Evolutionary conservation across 1,140 invertebrate species (phyloP), one percentile per base, ranked within the genome.

Genomic region (Colletes latitarsis): DNA sequence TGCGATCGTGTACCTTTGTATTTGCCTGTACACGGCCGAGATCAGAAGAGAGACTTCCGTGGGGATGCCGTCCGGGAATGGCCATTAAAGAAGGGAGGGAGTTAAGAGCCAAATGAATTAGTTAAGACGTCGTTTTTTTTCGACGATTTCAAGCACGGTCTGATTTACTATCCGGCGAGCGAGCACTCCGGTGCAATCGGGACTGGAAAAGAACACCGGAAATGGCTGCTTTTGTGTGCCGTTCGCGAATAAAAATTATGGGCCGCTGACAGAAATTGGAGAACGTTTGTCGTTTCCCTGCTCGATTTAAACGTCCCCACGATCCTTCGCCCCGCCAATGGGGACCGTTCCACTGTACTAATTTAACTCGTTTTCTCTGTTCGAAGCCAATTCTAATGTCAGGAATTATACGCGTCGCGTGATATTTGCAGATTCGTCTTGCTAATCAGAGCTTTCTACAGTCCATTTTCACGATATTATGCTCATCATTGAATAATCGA

Each of bases 211-310:
- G 77, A 79, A 73, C 60, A 64, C 52, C 77, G 77, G 77, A 79
- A 79, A 79, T 79, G 77, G 60, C 69, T 64, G 77, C 77, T 79
- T 73, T 73, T 73, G 77, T 79, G 71, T 69, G 19, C 49, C 60
- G 30, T 52, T 46, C 60, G 77, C 41, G 60, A 21, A 79, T 79
- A 79, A 58, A 69, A 79, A 79, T 79, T 79, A 73, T 79, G 77
- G 69, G 39, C 64, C 58, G 69, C 58, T 60, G 69, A 69, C 69
- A 79, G 77, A 79, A 73, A 79, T 79, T 79, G 69, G 77, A 64
- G 77, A 57, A 79, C 77, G 77, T 79, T 79, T 66, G 77, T 73
- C 77, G 77, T 73, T 79, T 73, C 77, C 77, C 39, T 73, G 52
- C 68, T 46, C 21, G 69, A 64, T 46, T 64, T 69, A 69, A 77